These are phyloP conservation scores for Altica lythri DNA, from an alignment of 2,888 invertebrate species.

Conservation along the genomic window DNA sequence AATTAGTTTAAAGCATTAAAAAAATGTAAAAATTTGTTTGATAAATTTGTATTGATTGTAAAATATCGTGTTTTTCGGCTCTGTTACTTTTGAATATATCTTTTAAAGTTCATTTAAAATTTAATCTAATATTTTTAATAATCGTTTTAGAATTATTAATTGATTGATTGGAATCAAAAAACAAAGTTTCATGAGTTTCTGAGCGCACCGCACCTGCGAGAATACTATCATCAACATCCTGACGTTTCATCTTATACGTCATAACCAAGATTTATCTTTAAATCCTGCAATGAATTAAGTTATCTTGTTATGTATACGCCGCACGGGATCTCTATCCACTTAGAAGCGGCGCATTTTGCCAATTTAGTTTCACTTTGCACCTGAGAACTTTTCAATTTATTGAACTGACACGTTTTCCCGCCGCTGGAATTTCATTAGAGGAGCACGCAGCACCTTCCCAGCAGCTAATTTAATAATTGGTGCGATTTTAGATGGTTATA, in stretches of 20 bases:
- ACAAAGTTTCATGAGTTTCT: background rate
- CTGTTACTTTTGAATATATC: too few relatives aligned
- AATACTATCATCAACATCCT: background rate
- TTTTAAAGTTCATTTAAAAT: too few relatives aligned
- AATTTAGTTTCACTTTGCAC: slow-evolving; percentile 52
- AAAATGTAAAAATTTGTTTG: too few relatives aligned
- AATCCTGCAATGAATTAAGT: slow-evolving; percentile 40
- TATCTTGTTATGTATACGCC: slow-evolving; percentile 37
- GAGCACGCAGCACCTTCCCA: slow-evolving; percentile 8
- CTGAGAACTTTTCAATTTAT: slow-evolving; percentile 49
- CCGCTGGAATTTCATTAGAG: slow-evolving; percentile 42
- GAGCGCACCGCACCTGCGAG: background rate
- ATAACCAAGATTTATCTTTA: slow-evolving; percentile 39
- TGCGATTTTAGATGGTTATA: slow-evolving; percentile 3
- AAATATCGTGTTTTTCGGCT: too few relatives aligned
- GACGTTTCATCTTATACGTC: slow-evolving; percentile 15
- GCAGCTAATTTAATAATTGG: slow-evolving; percentile 11
- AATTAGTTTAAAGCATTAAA: too few relatives aligned
- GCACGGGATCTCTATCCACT: slow-evolving; percentile 46
- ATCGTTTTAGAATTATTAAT: background rate
- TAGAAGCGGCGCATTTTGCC: slow-evolving; percentile 45
- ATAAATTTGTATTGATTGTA: too few relatives aligned
- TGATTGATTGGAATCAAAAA: background rate
- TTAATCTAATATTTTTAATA: too few relatives aligned
- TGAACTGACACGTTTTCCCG: slow-evolving; percentile 37